Base-by-base conservation (phyloP, 64 coral and sea anemone species). In the Cladopsammia gracilis region DNA sequence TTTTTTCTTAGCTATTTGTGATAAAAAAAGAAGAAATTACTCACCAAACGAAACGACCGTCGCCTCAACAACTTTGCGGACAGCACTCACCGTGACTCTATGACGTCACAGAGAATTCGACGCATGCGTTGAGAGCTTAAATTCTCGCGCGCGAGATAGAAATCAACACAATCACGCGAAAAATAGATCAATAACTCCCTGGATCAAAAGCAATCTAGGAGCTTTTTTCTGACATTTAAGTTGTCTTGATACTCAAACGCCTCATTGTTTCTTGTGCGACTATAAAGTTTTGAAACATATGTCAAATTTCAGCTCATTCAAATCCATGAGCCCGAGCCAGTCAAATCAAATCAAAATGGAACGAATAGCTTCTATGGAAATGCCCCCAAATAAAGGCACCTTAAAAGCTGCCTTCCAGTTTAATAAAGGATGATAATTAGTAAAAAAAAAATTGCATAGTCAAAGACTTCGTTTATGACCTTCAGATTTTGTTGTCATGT, bases 31-130 rank as follows among this genome's bases (percentile, higher is more conserved):
- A 22, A 84, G 47, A 84, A 5, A 47, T 43, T 84, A 84, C 80
- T 84, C 44, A 84, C 80, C 80, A 67, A 84, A 84, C 3, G 62
- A 84, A 84, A 49, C 60, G 2, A 84, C 80, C 61, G 58, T 84
- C 43, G 8, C 43, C 10, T 45, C 8, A 66, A 64, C 62, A 6
- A 62, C 58, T 77, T 64, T 64, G 26, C 80, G 52, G 43, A 59
- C 53, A 67, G 61, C 80, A 67, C 24, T 62, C 45, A 84, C 80
- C 61, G 80, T 84, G 80, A 66, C 61, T 84, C 4, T 67, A 84
- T 84, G 60, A 84, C 80, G 80, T 84, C 80, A 84, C 26, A 20
- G 61, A 46, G 10, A 23, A 15, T 50, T 18, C 24, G 62, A 84
- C 80, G 80, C 80, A 84, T 84, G 80, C 80, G 80, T 18, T n/a